Base-by-base conservation (phyloP, 2,113 vertebrate species). In the Pterocles gutturalis region DNA sequence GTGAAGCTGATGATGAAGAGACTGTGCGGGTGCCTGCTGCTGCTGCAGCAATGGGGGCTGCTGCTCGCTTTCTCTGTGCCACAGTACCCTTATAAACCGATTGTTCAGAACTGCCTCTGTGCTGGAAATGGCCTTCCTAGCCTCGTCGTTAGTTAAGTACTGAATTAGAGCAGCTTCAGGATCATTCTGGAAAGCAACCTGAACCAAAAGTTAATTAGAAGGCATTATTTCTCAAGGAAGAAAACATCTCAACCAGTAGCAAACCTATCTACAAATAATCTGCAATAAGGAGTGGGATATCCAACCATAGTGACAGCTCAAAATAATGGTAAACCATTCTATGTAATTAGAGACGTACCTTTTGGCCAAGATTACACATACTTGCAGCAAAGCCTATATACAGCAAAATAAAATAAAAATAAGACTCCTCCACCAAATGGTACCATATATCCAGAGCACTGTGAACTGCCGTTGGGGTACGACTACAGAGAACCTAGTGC, bases 151-250 rank as follows among this genome's bases (percentile, higher is more conserved):
- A 41, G 97, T 98, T 16, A 99, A 96, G 95, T 99, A 99, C 70
- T 99, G 99, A 94, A 99, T 99, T 26, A 99, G 97, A 6, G 99
- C 99, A 28, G 99, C 99, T 84, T 99, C 99, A 1, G 99, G 99
- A 91, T 99, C 99, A 2, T 99, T 99, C 51, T 99, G 99, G 96
- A 99, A 99, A 94, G 99, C 99, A 84, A 99, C 99, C 99, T 99
- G 85, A 71, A 92, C 60, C 38, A 62, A 1, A 92, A 87, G 49
- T 38, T 62, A 31, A 87, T 51, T 53, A 26, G n/a, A 60, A 85
- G 13, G 49, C 7, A 0, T 91, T 38, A 76, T 5, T 89, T 62
- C 24, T 33, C 49, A 66, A 46, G 67, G 84, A 48, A 45, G 17
- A 26, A 83, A 54, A 43, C 33, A 28, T 2, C 29, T 49, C 49